Evolutionary conservation across 2,888 invertebrate species (phyloP), one percentile per base, ranked within the genome.

Genomic region (Thecocarcelia acutangulata): DNA sequence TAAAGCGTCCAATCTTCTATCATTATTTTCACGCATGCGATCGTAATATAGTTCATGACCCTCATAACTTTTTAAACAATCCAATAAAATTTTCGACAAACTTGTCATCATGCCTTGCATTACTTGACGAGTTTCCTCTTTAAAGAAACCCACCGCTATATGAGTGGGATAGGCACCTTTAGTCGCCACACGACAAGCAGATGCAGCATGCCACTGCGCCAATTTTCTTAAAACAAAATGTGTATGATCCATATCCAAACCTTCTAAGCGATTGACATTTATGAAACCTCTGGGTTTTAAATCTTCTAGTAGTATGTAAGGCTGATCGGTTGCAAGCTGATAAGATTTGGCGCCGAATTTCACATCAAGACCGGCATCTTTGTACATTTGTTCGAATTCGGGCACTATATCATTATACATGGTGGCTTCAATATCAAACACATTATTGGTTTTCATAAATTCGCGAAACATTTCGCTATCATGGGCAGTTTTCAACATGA

Each of bases 191-290:
- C 85, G 82, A 24, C 84, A 84, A 1, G 86, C 87, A 11, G 87
- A 86, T 0, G 86, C 87, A 0, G 89, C 88, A 86, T 89, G 89
- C 84, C 87, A 88, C 52, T 88, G 84, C 6, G 88, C 88, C 24
- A 88, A 48, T 52, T 87, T 88, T 48, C 84, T 80, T 4, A 88
- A 66, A 2, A 85, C 85, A 3, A 83, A 54, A 52, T 87, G 80
- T 4, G 86, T 85, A 48, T 88, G 87, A 0, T 83, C 83, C 82
- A 85, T 84, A 21, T 87, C 86, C 4, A 88, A 79, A 6, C 88
- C 88, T 5, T 83, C 84, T 1, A 85, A 70, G 2, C 88, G 86
- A 84, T 87, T 85, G 3, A 75, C 78, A 78, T 87, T 88, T 44
- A 83, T 83, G 42, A 87, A 89, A 1, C 86, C 86, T 48, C 83